A percentile compares a stretch with the other conserved stretches of the same genome.
phyloP scores from a whole-genome alignment of 2,113 vertebrate species.

The Thomomys bottae region DNA sequence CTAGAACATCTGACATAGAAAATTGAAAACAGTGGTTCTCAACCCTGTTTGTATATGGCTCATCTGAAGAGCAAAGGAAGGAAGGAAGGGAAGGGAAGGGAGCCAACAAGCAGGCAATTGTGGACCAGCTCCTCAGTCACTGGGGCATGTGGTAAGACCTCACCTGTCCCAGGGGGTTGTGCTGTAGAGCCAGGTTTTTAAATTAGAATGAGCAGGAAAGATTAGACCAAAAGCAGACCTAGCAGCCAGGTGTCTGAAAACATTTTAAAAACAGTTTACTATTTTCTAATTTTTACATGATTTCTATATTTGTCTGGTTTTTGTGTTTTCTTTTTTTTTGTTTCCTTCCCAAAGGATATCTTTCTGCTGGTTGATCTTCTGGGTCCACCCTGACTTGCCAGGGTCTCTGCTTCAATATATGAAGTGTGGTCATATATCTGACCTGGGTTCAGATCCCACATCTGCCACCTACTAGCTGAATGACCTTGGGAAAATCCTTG shows the following conservation, averaged over 20 bases:
- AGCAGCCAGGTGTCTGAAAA: not conserved
- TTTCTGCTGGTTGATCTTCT: not conserved
- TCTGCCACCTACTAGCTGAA: not conserved
- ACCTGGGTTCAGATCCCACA: constrained; percentile 15
- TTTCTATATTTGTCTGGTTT: not conserved
- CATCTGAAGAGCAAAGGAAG: constrained; percentile 39
- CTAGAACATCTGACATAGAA: constrained; percentile 49
- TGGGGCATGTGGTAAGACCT: not conserved
- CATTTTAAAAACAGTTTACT: not conserved
- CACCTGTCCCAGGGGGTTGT: constrained; percentile 7
- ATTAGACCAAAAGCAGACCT: not conserved
- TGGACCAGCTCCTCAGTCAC: not conserved
- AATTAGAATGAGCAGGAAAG: not conserved
- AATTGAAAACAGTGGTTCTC: constrained; percentile 51
- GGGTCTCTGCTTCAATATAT: not conserved
- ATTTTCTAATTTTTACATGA: constrained; percentile 33
- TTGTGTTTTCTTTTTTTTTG: not conserved
- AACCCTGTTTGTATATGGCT: not conserved
- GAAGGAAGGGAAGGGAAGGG: too few relatives aligned
- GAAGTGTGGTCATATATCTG: not conserved
- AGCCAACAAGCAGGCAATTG: not conserved
- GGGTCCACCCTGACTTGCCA: not conserved
- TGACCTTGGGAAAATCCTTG: not conserved
- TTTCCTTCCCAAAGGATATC: not conserved
- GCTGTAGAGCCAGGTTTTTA: not conserved